Conservation (phyloP, 2,797 vertebrate genomes). For the Acanthornis magna region DNA sequence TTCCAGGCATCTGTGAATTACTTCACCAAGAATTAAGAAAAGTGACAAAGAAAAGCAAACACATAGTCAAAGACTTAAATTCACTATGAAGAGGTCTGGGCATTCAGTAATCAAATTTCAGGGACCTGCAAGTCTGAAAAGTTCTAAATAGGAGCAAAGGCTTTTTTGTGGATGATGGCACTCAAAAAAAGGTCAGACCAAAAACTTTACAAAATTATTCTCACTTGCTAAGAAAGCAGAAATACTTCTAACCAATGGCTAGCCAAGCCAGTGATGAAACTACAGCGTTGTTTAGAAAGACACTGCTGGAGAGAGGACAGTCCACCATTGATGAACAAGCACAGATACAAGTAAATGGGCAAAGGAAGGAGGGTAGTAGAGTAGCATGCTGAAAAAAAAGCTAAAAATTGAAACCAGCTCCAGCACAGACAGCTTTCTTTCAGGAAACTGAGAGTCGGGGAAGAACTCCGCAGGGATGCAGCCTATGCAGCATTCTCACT, state of each 20-base stretch:
- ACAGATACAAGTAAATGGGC: neutral
- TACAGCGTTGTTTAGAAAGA: neutral
- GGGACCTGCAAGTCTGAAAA: neutral
- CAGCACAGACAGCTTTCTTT: neutral
- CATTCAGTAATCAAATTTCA: neutral
- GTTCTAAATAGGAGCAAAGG: neutral
- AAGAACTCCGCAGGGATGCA: neutral
- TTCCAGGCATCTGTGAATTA: neutral
- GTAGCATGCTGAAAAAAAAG: neutral
- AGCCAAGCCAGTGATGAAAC: neutral
- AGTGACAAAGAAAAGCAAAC: neutral
- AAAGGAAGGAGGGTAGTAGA: neutral
- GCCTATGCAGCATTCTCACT: neutral
- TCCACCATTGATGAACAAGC: neutral
- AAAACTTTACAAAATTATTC: neutral
- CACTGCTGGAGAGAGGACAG: neutral
- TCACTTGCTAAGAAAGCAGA: neutral
- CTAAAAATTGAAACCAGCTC: neutral
- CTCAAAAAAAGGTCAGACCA: neutral
- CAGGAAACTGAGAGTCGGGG: neutral
- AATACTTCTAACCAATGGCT: neutral
- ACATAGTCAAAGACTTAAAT: neutral
- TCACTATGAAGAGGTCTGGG: neutral
- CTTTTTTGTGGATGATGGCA: neutral
- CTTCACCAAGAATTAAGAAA: neutral